phyloP scores from a whole-genome alignment of 2,888 invertebrate genomes.

The Agrotis segetum region DNA sequence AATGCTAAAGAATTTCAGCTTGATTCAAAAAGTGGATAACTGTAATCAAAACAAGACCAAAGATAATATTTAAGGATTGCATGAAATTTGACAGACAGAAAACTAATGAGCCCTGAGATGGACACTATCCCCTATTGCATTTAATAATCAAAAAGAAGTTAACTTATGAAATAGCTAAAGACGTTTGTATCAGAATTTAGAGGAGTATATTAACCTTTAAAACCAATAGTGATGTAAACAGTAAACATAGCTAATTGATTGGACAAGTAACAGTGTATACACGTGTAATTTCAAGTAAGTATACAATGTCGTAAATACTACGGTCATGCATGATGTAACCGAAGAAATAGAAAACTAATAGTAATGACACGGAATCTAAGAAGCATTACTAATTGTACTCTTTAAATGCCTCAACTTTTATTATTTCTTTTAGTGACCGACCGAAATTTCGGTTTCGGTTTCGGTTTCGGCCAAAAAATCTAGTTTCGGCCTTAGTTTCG shows the following conservation, averaged over 20 bases:
- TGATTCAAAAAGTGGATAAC: not conserved
- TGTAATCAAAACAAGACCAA: too few species aligned
- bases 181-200: not conserved
- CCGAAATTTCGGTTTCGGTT: too few species aligned
- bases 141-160: not conserved
- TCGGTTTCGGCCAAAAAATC: too few species aligned
- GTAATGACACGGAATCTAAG: not conserved
- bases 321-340: constrained; percentile 31
- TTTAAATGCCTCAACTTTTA: too few species aligned
- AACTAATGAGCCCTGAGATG: not conserved
- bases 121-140: too few species aligned
- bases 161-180: not conserved
- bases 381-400: not conserved
- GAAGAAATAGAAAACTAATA: constrained; percentile 8
- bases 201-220: constrained; percentile 36
- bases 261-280: constrained; percentile 38
- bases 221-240: constrained; percentile 21
- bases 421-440: too few species aligned
- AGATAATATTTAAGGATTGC: not conserved
- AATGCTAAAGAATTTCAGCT: too few species aligned
- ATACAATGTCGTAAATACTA: constrained; percentile 43
- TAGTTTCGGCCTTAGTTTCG: too few species aligned
- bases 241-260: constrained; percentile 44
- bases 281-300: constrained; percentile 36
- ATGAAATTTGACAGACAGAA: not conserved